Evolutionary conservation across 2,113 vertebrate genomes (phyloP), one percentile per base, ranked within the genome.

Genomic region (Poeciliopsis occidentalis): DNA sequence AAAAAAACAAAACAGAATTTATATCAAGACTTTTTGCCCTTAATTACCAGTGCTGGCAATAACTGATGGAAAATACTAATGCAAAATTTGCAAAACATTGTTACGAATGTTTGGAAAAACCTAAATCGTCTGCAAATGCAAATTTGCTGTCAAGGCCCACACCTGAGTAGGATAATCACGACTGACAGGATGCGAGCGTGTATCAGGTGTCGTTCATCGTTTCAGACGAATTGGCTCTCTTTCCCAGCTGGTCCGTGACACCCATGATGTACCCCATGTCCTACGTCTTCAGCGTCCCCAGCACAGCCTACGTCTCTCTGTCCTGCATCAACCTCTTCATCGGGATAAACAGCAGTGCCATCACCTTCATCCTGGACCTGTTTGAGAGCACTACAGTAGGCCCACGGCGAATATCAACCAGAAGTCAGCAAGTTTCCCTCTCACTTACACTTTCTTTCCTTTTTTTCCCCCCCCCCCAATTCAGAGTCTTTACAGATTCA

Each of bases 241-340:
- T 71, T 66, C 79, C 31, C 89, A 99, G 97, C 3, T 99, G 97
- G 97, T 96, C 97, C 2, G 92, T 98, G 82, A 98, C 95, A 4
- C 97, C 97, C 62, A 95, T 98, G 97, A 98, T 98, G 97, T 99
- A 99, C 86, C 97, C 97, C 19, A 94, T 97, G 79, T 93, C 97
- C 67, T 96, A 94, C 85, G 79, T 97, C 71, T 99, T 98, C 90
- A 95, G 79, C 24, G 82, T 98, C 19, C 97, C 97, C 79, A 98
- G 97, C 94, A 99, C 97, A 24, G 97, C 97, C 64, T 99, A 99
- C 2, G 96, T 99, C 88, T 95, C 95, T 71, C 81, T 99, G 82
- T 96, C 97, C 24, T 98, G 96, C 73, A 94, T 97, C 85, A 99
- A 99, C 83, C 96, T 99, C 60, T 98, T 98, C 83, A 95, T 98